A percentile compares a stretch with the other conserved stretches of the same genome.
phyloP scores from a whole-genome alignment of 2,113 vertebrate species.

The Rhipidura dahli region DNA sequence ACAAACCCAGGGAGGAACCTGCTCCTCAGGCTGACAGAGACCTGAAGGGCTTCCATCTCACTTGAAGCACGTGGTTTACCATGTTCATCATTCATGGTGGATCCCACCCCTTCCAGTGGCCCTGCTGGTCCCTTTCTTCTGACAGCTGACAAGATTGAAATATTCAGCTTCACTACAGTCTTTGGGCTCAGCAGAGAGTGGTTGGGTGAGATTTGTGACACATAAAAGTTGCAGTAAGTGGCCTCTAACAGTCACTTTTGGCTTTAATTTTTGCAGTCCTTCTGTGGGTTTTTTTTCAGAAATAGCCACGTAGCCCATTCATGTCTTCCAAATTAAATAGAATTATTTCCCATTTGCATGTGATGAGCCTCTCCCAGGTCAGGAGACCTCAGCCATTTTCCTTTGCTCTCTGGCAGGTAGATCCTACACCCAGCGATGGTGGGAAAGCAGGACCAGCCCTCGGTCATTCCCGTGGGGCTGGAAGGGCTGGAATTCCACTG shows the following conservation, averaged over 20 bases:
- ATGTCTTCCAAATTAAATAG: not conserved
- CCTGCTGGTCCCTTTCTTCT: not conserved
- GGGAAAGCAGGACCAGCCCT: not conserved
- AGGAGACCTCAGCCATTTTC: not conserved
- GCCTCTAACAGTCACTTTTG: not conserved
- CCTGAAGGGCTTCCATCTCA: not conserved
- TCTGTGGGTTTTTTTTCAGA: not conserved
- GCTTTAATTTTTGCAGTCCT: not conserved
- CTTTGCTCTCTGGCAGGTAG: accelerated
- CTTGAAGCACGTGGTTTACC: not conserved
- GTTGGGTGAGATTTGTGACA: not conserved
- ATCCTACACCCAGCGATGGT: not conserved
- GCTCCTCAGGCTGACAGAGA: not conserved
- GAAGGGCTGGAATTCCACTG: not conserved
- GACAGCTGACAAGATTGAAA: not conserved
- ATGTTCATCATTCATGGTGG: not conserved
- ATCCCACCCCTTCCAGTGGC: not conserved
- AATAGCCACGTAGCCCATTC: not conserved
- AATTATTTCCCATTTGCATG: not conserved
- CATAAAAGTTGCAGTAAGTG: not conserved
- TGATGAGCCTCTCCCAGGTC: not conserved
- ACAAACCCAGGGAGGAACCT: accelerated
- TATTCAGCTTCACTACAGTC: not conserved
- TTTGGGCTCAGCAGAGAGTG: not conserved
- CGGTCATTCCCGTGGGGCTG: accelerated